These are phyloP conservation scores for Cynoglossus semilaevis DNA, from an alignment of 2,113 vertebrate species.

Conservation along the genomic window DNA sequence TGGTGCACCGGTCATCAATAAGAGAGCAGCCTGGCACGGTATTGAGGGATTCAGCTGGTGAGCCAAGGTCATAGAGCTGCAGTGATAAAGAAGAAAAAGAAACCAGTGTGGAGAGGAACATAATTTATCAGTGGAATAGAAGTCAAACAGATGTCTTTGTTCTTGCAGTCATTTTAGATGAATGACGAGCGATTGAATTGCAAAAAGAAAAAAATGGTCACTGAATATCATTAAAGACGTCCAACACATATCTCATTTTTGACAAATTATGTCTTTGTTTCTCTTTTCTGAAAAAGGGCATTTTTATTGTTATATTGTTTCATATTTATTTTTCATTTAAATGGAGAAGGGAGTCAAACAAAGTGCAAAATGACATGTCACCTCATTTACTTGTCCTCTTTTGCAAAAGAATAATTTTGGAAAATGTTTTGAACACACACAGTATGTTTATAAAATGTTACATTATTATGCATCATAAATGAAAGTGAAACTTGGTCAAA, in stretches of 20 bases:
- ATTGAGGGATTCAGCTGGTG: slow-evolving; percentile 78
- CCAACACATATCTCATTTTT: neutral
- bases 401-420: too few species aligned
- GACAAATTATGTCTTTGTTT: neutral
- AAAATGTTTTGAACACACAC: too few species aligned
- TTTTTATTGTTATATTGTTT: neutral
- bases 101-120: slow-evolving; percentile 3
- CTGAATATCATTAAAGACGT: neutral
- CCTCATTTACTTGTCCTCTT: too few species aligned
- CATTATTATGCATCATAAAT: neutral
- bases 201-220: neutral
- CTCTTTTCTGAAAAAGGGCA: neutral
- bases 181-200: slow-evolving; percentile 9
- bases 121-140: neutral
- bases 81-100: neutral
- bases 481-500: neutral
- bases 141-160: neutral
- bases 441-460: too few species aligned
- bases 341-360: too few species aligned
- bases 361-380: too few species aligned
- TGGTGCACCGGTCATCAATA: slow-evolving; percentile 78
- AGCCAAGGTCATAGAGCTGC: slow-evolving; percentile 82
- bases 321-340: too few species aligned
- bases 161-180: neutral
- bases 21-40: slow-evolving; percentile 78